A percentile compares a stretch with the other conserved stretches of the same genome.
Conservation (phyloP, 1,140 invertebrate genomes). For the Halesus radiatus region DNA sequence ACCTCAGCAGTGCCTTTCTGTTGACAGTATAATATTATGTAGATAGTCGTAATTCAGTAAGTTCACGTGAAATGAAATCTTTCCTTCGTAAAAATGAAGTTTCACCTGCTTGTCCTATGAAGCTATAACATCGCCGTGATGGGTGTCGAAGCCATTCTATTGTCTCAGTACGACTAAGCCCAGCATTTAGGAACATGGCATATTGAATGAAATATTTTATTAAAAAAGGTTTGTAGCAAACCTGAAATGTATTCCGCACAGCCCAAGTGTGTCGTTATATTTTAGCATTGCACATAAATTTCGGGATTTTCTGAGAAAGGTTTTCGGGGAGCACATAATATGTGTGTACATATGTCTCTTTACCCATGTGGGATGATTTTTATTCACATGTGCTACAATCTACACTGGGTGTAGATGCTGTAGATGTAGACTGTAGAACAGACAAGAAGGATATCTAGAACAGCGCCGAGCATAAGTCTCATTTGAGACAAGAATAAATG, state of each 20-base stretch:
- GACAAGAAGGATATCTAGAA: constrained; percentile 24
- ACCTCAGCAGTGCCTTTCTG: too few species aligned
- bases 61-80: too few species aligned
- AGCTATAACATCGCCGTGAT: too few species aligned
- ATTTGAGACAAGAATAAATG: constrained; percentile 50
- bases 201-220: not conserved
- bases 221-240: not conserved
- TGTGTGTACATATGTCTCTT: constrained; percentile 24
- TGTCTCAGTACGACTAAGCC: not conserved
- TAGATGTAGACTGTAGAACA: constrained; percentile 12
- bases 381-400: constrained; percentile 9
- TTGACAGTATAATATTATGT: too few species aligned
- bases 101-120: too few species aligned
- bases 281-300: constrained; percentile 36
- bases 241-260: constrained; percentile 22
- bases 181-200: not conserved
- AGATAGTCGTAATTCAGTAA: too few species aligned
- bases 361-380: constrained; percentile 9
- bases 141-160: too few species aligned
- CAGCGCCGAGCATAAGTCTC: constrained; percentile 35
- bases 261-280: constrained; percentile 36
- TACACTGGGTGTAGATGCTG: not conserved
- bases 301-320: constrained; percentile 30
- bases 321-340: constrained; percentile 23
- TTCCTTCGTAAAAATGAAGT: too few species aligned